These are phyloP conservation scores for Alouatta palliata DNA, from an alignment of 2,113 vertebrate genomes.

Conservation along the genomic window DNA sequence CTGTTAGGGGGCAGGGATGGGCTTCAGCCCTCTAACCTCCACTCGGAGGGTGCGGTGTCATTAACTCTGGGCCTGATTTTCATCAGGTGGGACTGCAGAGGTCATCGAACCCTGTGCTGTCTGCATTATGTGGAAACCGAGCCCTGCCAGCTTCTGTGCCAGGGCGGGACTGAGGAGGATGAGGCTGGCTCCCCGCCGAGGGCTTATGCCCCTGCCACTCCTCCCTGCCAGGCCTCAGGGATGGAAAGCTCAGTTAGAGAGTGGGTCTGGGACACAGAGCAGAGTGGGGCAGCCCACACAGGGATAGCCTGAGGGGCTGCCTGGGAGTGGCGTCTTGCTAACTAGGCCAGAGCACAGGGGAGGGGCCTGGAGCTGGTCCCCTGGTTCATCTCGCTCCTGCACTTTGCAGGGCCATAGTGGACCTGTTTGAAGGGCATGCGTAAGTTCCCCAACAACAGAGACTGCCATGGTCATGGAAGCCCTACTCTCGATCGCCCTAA, in stretches of 20 bases:
- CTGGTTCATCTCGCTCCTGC: background rate
- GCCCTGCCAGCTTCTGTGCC: background rate
- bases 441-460: background rate
- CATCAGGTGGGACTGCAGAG: background rate
- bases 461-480: background rate
- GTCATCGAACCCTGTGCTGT: background rate
- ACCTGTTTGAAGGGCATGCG: background rate
- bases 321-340: rapidly evolving
- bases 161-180: background rate
- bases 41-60: background rate
- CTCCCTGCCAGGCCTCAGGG: background rate
- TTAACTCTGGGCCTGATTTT: background rate
- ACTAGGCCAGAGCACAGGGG: background rate
- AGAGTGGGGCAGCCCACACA: background rate
- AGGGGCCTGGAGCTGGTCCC: background rate
- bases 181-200: background rate
- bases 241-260: background rate
- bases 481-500: background rate
- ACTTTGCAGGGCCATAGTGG: rapidly evolving
- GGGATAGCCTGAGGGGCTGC: background rate
- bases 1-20: background rate
- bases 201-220: background rate
- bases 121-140: background rate
- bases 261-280: background rate
- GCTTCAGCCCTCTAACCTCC: background rate